These are phyloP conservation scores for Lagria hirta DNA, from an alignment of 2,888 invertebrate species.

Conservation along the genomic window DNA sequence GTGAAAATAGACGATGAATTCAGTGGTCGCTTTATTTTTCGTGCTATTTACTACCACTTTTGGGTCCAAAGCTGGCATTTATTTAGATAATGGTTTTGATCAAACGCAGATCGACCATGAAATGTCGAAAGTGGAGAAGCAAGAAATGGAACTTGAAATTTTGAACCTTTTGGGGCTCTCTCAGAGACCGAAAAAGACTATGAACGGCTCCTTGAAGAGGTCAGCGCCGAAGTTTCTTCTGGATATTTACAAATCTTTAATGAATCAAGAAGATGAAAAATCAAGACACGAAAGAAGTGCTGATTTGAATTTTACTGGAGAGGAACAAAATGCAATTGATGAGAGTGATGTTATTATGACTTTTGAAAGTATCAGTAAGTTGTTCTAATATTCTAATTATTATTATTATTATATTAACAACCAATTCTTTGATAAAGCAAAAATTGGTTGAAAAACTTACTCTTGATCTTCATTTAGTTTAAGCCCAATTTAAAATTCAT, in stretches of 20 bases:
- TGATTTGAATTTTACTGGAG: conserved; percentile 73
- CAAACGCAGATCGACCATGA: conserved; percentile 80
- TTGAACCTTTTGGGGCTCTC: conserved; percentile 84
- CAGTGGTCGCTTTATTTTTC: conserved; percentile 1
- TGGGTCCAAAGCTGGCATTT: conserved; percentile 72
- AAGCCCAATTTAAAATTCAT: too few relatives aligned
- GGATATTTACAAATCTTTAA: conserved; percentile 82
- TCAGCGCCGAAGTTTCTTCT: conserved; percentile 87
- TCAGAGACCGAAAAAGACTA: conserved; percentile 67
- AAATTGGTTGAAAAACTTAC: too few relatives aligned
- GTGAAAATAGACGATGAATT: conserved; percentile 6
- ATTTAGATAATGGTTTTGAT: conserved; percentile 84
- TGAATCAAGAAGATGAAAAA: conserved; percentile 60
- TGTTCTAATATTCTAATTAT: neutral
- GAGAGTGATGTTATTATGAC: conserved; percentile 95
- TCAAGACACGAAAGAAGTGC: conserved; percentile 57
- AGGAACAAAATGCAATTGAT: conserved; percentile 81
- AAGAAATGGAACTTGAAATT: conserved; percentile 86
- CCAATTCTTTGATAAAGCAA: too few relatives aligned
- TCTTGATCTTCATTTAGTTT: too few relatives aligned
- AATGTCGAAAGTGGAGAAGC: conserved; percentile 73
- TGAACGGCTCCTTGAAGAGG: conserved; percentile 55
- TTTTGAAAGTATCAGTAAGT: conserved; percentile 86
- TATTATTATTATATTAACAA: conserved; percentile 1
- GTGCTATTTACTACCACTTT: neutral